A percentile compares a stretch with the other conserved stretches of the same genome.
These are phyloP conservation scores for Coleophora deauratella DNA, from an alignment of 2,888 invertebrate species.

Conservation along the genomic window DNA sequence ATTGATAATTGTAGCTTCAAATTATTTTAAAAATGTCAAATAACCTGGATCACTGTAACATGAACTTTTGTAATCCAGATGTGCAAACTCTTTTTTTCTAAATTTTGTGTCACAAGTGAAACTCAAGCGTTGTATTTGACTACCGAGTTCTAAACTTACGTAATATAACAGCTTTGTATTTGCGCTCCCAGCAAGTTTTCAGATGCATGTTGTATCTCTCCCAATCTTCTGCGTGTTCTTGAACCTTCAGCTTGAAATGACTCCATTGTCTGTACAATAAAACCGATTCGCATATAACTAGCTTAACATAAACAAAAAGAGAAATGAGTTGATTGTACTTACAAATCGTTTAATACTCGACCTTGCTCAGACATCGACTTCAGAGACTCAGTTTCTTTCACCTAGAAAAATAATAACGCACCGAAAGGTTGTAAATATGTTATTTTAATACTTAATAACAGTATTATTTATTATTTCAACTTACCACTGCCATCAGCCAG, in stretches of 20 bases:
- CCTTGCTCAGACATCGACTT: conserved; percentile 17
- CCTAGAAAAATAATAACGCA: conserved; percentile 31
- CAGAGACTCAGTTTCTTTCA: conserved; percentile 43
- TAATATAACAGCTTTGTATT: conserved; percentile 38
- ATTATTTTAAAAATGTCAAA: too few relatives aligned
- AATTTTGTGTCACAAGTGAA: too few relatives aligned
- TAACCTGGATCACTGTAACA: too few relatives aligned
- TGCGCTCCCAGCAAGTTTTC: conserved; percentile 47
- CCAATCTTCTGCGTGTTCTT: conserved; percentile 47
- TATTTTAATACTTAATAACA: too few relatives aligned
- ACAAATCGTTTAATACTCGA: conserved; percentile 29
- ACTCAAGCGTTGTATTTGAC: too few relatives aligned
- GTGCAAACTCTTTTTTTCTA: too few relatives aligned
- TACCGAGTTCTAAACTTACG: conserved; percentile 34
- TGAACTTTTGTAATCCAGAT: too few relatives aligned
- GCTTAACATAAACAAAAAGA: too few relatives aligned
- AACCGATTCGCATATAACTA: too few relatives aligned
- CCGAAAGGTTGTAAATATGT: not conserved
- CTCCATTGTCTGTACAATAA: conserved; percentile 38
- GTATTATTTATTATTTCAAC: too few relatives aligned
- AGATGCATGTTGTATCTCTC: conserved; percentile 43
- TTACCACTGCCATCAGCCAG: conserved; percentile 51
- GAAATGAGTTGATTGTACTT: too few relatives aligned
- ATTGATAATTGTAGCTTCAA: too few relatives aligned
- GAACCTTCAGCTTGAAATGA: conserved; percentile 41